phyloP scores from a whole-genome alignment of 1,140 invertebrate genomes.

The Nephotettix cincticeps region DNA sequence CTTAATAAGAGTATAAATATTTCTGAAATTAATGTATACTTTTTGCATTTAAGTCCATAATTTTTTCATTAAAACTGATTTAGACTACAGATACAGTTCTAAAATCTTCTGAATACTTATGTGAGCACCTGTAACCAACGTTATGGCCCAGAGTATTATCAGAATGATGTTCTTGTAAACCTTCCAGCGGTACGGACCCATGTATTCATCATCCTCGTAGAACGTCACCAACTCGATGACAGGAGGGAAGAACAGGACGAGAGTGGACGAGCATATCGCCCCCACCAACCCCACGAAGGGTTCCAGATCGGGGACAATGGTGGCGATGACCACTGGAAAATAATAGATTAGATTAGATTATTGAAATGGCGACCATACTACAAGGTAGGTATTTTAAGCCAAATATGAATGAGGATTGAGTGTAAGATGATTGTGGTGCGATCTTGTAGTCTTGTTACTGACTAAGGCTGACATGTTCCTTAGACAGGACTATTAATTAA shows the following conservation, averaged over 20 bases:
- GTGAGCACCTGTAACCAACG: slow-evolving; percentile 62
- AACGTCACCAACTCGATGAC: slow-evolving; percentile 53
- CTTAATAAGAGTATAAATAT: too few relatives aligned
- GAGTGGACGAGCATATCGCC: slow-evolving; percentile 57
- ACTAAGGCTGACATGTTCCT: too few relatives aligned
- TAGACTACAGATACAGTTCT: slow-evolving; percentile 20
- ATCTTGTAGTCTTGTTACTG: too few relatives aligned
- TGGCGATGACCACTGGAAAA: slow-evolving; percentile 49
- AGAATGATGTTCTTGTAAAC: slow-evolving; percentile 33
- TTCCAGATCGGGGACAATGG: slow-evolving; percentile 59
- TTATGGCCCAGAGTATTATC: slow-evolving; percentile 57
- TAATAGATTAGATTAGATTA: too few relatives aligned
- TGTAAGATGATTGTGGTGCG: too few relatives aligned
- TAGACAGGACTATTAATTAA: too few relatives aligned
- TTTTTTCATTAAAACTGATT: too few relatives aligned
- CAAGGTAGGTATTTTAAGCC: too few relatives aligned
- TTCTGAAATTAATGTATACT: too few relatives aligned
- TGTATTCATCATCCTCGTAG: slow-evolving; percentile 59
- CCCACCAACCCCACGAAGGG: slow-evolving; percentile 65
- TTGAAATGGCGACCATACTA: too few relatives aligned
- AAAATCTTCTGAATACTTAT: slow-evolving; percentile 61
- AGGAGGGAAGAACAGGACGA: slow-evolving; percentile 64
- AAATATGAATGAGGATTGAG: too few relatives aligned
- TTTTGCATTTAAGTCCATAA: too few relatives aligned
- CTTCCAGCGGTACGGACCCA: slow-evolving; percentile 29